Conservation (phyloP, 2,797 vertebrate genomes). For the Peromyscus attwateri region DNA sequence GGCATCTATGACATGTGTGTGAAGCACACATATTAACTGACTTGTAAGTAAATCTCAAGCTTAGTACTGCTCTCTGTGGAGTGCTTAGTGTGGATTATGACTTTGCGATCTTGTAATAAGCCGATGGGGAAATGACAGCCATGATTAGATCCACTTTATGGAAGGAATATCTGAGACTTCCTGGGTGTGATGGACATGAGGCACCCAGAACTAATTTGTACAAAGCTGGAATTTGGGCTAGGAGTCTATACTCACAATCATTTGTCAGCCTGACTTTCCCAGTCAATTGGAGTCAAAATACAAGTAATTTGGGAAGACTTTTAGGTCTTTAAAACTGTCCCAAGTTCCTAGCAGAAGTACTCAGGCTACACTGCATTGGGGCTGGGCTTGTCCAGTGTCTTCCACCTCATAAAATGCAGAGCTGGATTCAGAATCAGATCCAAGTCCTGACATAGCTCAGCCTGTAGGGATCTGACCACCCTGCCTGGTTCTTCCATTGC, state of each 20-base stretch:
- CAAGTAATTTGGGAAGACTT: slow-evolving; percentile 36
- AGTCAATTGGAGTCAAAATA: slow-evolving; percentile 49
- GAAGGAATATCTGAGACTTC: slow-evolving; percentile 5
- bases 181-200: background rate
- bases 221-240: slow-evolving; percentile 11
- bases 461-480: no score
- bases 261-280: slow-evolving; percentile 26
- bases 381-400: background rate
- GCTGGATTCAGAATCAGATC: background rate
- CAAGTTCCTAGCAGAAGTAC: background rate
- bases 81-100: background rate
- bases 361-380: background rate
- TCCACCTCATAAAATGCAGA: background rate
- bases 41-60: slow-evolving; percentile 3
- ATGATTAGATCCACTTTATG: background rate
- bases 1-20: background rate
- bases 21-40: background rate
- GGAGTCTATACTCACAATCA: background rate
- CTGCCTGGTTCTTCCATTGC: background rate
- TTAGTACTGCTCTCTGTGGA: background rate
- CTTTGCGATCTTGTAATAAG: background rate
- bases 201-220: background rate
- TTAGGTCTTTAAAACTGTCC: background rate
- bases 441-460: background rate
- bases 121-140: background rate